Conservation (phyloP, 1,140 invertebrate genomes). For the Thaumetopoea pityocampa region DNA sequence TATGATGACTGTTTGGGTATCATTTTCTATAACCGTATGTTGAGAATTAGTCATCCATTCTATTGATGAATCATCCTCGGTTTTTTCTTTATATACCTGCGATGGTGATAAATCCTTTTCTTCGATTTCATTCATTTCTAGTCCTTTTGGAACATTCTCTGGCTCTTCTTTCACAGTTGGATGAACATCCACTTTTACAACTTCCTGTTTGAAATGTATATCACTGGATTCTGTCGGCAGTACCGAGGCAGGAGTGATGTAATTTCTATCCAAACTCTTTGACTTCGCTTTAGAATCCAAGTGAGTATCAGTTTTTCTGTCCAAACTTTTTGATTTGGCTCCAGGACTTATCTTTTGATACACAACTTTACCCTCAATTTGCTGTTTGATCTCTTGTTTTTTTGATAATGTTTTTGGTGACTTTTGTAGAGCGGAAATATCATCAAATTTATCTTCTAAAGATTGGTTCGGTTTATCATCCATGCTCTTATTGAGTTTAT, state of each 20-base stretch:
- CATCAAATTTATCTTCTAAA: constrained; percentile 78
- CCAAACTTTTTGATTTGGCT: constrained; percentile 77
- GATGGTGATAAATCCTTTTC: constrained; percentile 63
- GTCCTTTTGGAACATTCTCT: constrained; percentile 50
- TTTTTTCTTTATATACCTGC: constrained; percentile 62
- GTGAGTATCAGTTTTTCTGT: constrained; percentile 70
- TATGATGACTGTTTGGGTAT: constrained; percentile 78
- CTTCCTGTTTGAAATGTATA: constrained; percentile 69
- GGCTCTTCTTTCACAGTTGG: constrained; percentile 56
- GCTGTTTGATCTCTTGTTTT: constrained; percentile 78
- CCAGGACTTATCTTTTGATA: constrained; percentile 72
- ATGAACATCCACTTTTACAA: constrained; percentile 70
- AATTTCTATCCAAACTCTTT: constrained; percentile 77
- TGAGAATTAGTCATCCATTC: constrained; percentile 68
- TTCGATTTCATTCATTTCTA: constrained; percentile 24
- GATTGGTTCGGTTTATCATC: constrained; percentile 78
- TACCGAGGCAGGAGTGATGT: constrained; percentile 59
- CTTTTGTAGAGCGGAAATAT: constrained; percentile 74
- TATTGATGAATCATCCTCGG: constrained; percentile 65
- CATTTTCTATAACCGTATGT: constrained; percentile 73
- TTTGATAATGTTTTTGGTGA: constrained; percentile 78
- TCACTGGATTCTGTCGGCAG: constrained; percentile 32
- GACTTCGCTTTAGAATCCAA: constrained; percentile 77
- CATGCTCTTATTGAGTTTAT: constrained; percentile 78
- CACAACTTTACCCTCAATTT: constrained; percentile 78